These are phyloP conservation scores for Melieria crassipennis DNA, from an alignment of 2,888 invertebrate species.

Conservation along the genomic window DNA sequence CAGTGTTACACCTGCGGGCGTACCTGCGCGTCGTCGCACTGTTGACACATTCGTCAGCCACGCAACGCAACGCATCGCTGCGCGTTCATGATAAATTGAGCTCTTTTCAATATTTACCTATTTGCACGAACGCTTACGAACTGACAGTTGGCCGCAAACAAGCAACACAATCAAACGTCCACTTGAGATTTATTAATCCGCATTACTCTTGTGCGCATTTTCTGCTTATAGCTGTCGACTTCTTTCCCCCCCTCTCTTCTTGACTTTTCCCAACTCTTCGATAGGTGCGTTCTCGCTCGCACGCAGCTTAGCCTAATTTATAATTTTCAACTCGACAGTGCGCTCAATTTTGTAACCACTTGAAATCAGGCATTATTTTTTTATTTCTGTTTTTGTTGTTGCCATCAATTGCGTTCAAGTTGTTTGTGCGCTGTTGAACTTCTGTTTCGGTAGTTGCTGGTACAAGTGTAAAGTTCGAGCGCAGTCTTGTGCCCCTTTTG, in stretches of 20 bases:
- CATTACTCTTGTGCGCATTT: constrained; percentile 3
- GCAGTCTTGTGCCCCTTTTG: too few species aligned
- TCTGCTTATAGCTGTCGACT: constrained; percentile 9
- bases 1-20: too few species aligned
- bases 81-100: constrained; percentile 20
- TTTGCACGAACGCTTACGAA: background rate
- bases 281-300: too few species aligned
- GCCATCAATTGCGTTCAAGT: constrained; percentile 1
- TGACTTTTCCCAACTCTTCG: background rate
- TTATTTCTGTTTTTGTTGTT: constrained; percentile 5
- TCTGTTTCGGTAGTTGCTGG: constrained; percentile 17
- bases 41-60: too few species aligned
- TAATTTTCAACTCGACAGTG: too few species aligned
- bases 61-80: background rate
- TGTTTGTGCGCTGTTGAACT: constrained; percentile 7
- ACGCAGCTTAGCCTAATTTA: too few species aligned
- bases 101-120: constrained; percentile 14
- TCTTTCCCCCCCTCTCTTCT: background rate
- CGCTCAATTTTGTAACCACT: constrained; percentile 22
- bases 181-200: constrained; percentile 19
- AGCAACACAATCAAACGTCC: constrained; percentile 8
- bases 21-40: too few species aligned
- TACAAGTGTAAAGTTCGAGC: too few species aligned
- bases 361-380: background rate
- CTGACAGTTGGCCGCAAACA: constrained; percentile 3